Base-by-base conservation (phyloP, 2,113 vertebrate genomes). In the Stegastes partitus region DNA sequence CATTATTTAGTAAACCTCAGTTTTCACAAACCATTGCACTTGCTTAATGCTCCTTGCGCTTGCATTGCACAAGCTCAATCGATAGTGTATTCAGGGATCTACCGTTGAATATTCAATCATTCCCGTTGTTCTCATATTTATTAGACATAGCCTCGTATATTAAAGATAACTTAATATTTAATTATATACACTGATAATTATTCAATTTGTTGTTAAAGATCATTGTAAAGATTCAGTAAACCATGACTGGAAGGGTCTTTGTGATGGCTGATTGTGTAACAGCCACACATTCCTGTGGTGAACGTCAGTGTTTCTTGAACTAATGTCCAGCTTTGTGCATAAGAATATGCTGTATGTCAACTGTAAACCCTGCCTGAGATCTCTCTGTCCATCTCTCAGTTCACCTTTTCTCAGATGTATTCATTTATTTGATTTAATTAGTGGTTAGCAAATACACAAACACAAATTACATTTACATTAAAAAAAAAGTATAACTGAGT, bases 1-100 rank as follows among this genome's bases (percentile, higher is more conserved):
- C 51, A 37, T 54, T 58, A 42, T 67, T 68, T 50, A 51, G 45
- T 54, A 39, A 59, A 59, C 23, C 58, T 66, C 22, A 11, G 31
- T 63, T 76, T 77, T 68, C n/a, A 50, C 56, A 78, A 63, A 58
- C 50, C 0, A 11, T 62, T 65, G 25, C 54, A 59, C 11, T 64
- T 57, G 31, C 31, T 34, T 34, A 34, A 34, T 34, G 31, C 31
- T 34, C 31, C 2, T 34, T 34, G 31, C 31, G 31, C 31, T 34
- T 34, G 31, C 31, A 34, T 34, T 9, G 6, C 31, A 34, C 68
- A 5, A 58, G 22, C 53, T 42, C n/a, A 45, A 61, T 66, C 68
- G 15, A 63, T 61, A 15, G n/a, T 23, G 7, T 9, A 25, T 26
- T 26, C 2, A 55, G 25, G 21, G 16, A 68, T 73, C 6, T 11